Base-by-base conservation (phyloP, 2,797 vertebrate species). In the Sebastes hubbsi region DNA sequence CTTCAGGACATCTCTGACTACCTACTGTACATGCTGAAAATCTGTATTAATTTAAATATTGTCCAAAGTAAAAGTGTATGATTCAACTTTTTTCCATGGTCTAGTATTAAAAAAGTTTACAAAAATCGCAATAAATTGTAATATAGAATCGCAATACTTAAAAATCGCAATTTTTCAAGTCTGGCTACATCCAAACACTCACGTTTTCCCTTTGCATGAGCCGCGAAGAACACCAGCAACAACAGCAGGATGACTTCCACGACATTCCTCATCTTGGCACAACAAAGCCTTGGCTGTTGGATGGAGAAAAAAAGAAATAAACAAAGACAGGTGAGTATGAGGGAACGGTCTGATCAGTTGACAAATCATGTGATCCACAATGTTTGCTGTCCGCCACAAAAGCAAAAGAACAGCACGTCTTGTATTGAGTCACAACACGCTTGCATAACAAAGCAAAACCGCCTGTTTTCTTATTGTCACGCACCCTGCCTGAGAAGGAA, bases 181-280 rank as follows among this genome's bases (percentile, higher is more conserved):
- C 14, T 24, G n/a, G 16, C 36, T 10, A 2, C 4, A 20, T 54
- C 2, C 27, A 46, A 71, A 77, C 61, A 93, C 93, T 95, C 80
- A 96, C 94, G 65, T 46, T 84, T 83, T 87, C 81, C 83, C 6
- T 82, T 67, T 71, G 88, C 62, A 20, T 75, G 64, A 1, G n/a
- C 59, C 14, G 76, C 36, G 46, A 83, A 72, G 27, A 87, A 54
- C 1, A 90, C 70, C 52, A 94, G 81, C 62, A 93, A 67, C 78
- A 87, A 9, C 77, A 94, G 70, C 49, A 76, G 68, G 66, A 78
- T 4, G 12, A 60, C 62, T 29, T 71, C 87, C 30, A 49, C 2
- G 8, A 67, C 16, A 14, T 72, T 87, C 74, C 78, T 89, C 95
- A 94, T 95, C 77, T 5, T 94, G 85, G 82, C 78, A 83, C 88